Percentiles rank a stretch among this genome's conserved stretches.
Evolutionary conservation across 2,113 vertebrate genomes (phyloP).

Genomic region (Muscicapa adusta): DNA sequence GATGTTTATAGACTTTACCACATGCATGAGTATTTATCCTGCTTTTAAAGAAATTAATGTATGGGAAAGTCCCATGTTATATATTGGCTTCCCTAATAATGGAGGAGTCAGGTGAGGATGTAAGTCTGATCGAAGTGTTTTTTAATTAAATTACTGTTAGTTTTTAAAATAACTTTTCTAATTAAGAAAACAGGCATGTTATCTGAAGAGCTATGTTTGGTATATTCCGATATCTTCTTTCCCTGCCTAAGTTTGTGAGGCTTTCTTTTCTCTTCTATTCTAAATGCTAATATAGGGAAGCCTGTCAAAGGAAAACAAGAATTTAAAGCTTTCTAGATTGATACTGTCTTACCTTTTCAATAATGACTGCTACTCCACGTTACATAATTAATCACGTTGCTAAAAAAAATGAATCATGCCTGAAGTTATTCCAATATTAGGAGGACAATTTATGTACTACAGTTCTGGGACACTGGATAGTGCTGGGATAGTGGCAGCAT

Average conservation of each 20-base stretch:
- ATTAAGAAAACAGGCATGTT: neutral
- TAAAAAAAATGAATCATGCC: neutral
- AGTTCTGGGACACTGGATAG: neutral
- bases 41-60: neutral
- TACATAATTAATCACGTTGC: neutral
- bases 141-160: neutral
- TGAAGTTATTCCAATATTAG: neutral
- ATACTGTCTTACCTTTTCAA: neutral
- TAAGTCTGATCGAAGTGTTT: neutral
- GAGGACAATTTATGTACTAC: no score
- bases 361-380: neutral
- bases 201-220: neutral
- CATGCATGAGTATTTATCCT: neutral
- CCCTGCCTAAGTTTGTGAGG: neutral
- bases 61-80: neutral
- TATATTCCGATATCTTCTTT: neutral
- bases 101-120: accelerated
- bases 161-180: neutral
- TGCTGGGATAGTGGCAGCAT: neutral
- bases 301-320: neutral
- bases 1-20: neutral
- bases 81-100: neutral
- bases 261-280: neutral
- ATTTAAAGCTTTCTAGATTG: neutral
- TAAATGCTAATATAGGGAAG: neutral